Evolutionary conservation across 2,797 vertebrate species (phyloP).

Genomic region (Xerus rutilus): DNA sequence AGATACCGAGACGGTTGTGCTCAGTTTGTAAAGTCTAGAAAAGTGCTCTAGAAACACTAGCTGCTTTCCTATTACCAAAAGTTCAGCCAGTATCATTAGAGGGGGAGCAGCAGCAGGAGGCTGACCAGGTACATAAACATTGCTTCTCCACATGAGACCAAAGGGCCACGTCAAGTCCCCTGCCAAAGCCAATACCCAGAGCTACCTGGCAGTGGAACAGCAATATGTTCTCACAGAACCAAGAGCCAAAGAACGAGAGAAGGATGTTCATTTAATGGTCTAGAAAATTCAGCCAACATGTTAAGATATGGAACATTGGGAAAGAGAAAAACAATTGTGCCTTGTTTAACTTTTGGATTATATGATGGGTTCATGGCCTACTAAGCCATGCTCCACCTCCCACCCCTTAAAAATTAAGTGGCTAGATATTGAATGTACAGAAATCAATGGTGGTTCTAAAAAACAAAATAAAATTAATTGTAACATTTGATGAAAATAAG

Average conservation of each 20-base stretch:
- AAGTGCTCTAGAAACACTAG: too few species aligned
- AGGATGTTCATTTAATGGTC: neutral
- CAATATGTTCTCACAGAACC: neutral
- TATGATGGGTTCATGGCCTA: neutral
- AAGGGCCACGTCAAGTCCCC: neutral
- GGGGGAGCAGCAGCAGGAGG: neutral
- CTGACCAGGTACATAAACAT: neutral
- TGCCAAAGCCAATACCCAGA: neutral
- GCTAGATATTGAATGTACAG: neutral
- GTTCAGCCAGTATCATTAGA: neutral
- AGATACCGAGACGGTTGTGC: neutral
- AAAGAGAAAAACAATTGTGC: neutral
- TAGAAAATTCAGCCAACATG: neutral
- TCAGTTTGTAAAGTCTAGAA: neutral
- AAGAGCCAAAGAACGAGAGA: neutral
- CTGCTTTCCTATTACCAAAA: neutral
- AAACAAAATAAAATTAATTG: neutral
- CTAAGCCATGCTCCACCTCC: neutral
- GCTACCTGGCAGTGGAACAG: neutral
- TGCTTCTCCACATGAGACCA: neutral
- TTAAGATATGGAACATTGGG: neutral
- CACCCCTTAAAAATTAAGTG: slow-evolving; percentile 2
- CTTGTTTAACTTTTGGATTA: neutral
- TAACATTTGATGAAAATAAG: slow-evolving; percentile 14
- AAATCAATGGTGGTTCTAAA: neutral